A percentile compares a stretch with the other conserved stretches of the same genome.
Evolutionary conservation across 2,797 vertebrate genomes (phyloP).

Genomic region (Sebastolobus altivelis): DNA sequence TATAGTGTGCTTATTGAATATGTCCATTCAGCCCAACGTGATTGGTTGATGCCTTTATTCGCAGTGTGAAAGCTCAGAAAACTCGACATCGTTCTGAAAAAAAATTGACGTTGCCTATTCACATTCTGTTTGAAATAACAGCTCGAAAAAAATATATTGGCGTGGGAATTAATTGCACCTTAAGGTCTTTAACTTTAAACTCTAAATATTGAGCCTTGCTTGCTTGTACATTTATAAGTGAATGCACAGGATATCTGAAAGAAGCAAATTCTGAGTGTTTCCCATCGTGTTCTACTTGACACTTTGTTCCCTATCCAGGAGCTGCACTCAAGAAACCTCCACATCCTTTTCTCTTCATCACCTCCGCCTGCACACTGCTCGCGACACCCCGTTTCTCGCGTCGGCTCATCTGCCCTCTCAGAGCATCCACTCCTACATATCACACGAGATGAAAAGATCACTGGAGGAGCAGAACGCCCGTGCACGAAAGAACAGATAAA

Average conservation of each 20-base stretch:
- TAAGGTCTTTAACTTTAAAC: no score
- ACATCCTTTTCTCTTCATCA: conserved; percentile 56
- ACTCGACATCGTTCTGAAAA: no score
- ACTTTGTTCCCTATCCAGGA: conserved; percentile 43
- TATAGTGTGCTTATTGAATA: no score
- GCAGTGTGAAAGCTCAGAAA: no score
- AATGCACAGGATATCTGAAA: not conserved
- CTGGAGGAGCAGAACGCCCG: conserved; percentile 21
- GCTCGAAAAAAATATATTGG: no score
- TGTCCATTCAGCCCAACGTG: no score
- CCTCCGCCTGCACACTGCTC: conserved; percentile 58
- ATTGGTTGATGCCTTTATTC: no score
- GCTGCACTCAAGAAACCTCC: conserved; percentile 55
- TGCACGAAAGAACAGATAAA: conserved; percentile 41
- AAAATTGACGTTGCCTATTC: no score
- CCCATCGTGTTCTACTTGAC: conserved; percentile 58
- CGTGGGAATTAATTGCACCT: no score
- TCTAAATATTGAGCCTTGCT: not conserved
- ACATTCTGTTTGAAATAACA: no score
- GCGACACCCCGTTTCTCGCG: conserved; percentile 60
- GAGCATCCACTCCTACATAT: conserved; percentile 66
- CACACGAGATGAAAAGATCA: conserved; percentile 59
- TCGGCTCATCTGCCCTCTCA: conserved; percentile 64
- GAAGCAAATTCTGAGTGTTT: conserved; percentile 29
- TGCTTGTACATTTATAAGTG: conserved; percentile 26